Percentiles rank a stretch among this genome's conserved stretches.
Evolutionary conservation across 2,797 vertebrate species (phyloP).

Genomic region (Streptopelia turtur): DNA sequence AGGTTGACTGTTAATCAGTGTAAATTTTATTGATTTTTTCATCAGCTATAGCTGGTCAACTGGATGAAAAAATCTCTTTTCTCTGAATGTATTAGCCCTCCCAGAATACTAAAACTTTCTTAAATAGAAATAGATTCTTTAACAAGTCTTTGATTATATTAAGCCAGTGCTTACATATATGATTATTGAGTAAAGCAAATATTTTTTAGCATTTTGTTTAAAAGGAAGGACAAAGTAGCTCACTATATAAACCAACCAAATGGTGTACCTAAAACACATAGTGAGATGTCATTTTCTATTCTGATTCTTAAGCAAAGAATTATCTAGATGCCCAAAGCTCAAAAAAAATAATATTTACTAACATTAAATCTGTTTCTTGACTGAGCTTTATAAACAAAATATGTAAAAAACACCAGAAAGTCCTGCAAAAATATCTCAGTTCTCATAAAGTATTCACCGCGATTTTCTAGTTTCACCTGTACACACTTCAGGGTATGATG

Average conservation of each 20-base stretch:
- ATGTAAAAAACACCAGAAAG: neutral
- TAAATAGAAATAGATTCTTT: neutral
- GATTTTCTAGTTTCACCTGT: neutral
- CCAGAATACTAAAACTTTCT: neutral
- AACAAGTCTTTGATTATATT: neutral
- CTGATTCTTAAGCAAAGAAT: neutral
- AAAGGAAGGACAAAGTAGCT: neutral
- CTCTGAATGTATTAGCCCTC: neutral
- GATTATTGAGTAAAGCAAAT: neutral
- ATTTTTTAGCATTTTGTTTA: neutral
- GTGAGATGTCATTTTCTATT: neutral
- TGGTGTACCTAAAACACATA: neutral
- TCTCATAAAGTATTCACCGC: neutral
- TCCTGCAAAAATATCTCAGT: neutral
- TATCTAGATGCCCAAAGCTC: neutral
- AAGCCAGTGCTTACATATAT: neutral
- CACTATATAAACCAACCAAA: neutral
- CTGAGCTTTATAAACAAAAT: neutral
- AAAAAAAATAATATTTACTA: neutral
- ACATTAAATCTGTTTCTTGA: neutral
- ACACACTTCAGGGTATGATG: neutral
- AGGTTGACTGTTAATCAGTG: neutral
- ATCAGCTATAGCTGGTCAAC: neutral
- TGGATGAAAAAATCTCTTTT: neutral
- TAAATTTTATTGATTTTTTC: neutral